phyloP scores from a whole-genome alignment of 2,888 invertebrate genomes.

The Chrysolina americana region DNA sequence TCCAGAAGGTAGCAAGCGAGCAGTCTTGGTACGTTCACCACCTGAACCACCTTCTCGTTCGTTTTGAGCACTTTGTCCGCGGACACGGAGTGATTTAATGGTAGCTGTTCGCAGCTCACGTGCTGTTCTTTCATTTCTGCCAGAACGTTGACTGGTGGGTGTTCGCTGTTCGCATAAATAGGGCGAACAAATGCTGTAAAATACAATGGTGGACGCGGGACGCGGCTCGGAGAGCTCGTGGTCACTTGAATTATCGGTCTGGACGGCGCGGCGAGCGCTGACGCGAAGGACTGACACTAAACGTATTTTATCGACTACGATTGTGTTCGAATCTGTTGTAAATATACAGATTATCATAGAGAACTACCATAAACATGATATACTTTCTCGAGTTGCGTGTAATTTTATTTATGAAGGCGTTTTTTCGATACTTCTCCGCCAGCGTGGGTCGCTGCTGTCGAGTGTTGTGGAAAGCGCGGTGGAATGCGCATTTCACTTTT shows the following conservation, averaged over 20 bases:
- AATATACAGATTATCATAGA: slow-evolving; percentile 58
- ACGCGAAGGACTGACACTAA: slow-evolving; percentile 55
- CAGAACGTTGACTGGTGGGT: slow-evolving; percentile 42
- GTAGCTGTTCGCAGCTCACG: slow-evolving; percentile 35
- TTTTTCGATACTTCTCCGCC: slow-evolving; percentile 11
- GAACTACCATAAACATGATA: slow-evolving; percentile 49
- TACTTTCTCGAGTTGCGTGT: slow-evolving; percentile 42
- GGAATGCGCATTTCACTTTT: not conserved
- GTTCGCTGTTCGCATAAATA: slow-evolving; percentile 44
- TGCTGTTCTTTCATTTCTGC: slow-evolving; percentile 35
- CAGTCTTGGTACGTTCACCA: not conserved
- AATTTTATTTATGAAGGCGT: slow-evolving; percentile 43
- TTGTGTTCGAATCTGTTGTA: slow-evolving; percentile 59
- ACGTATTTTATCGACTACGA: slow-evolving; percentile 59
- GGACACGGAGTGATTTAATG: slow-evolving; percentile 24
- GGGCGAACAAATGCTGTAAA: slow-evolving; percentile 39
- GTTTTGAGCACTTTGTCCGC: not conserved
- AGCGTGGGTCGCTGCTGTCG: not conserved
- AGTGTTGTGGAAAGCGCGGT: not conserved
- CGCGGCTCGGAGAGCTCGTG: slow-evolving; percentile 51
- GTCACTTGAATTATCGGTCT: slow-evolving; percentile 59
- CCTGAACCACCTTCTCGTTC: not conserved
- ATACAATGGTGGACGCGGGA: slow-evolving; percentile 45
- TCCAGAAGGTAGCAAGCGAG: not conserved
- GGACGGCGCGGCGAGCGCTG: slow-evolving; percentile 47